These are phyloP conservation scores for Micronycteris hirsuta DNA, from an alignment of 2,113 vertebrate species.

Conservation along the genomic window DNA sequence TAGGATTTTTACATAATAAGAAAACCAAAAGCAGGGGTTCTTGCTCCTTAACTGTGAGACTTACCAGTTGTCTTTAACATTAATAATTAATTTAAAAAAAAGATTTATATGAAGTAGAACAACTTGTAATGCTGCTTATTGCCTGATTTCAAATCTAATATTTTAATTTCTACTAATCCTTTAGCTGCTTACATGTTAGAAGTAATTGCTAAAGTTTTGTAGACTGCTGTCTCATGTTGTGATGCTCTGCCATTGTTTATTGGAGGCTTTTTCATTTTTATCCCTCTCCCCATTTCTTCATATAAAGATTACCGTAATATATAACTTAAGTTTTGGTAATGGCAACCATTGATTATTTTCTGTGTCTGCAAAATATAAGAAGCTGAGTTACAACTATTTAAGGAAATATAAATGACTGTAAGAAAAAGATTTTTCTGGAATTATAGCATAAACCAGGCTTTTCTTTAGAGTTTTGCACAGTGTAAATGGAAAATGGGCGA, in stretches of 20 bases:
- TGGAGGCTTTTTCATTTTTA: background rate
- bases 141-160: background rate
- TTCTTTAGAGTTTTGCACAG: background rate
- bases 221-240: background rate
- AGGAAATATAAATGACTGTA: slow-evolving; percentile 4
- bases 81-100: slow-evolving; percentile 9
- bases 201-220: slow-evolving; percentile 29
- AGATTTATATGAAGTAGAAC: background rate
- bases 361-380: background rate
- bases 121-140: background rate
- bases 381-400: slow-evolving; percentile 12
- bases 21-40: background rate
- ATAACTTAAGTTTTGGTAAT: background rate
- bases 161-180: slow-evolving; percentile 25
- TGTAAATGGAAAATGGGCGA: background rate
- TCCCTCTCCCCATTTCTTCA: background rate
- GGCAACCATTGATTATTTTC: background rate
- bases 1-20: slow-evolving; percentile 26
- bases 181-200: background rate
- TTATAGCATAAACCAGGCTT: background rate
- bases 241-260: slow-evolving; percentile 26
- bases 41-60: background rate
- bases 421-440: slow-evolving; percentile 5
- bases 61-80: slow-evolving; percentile 14
- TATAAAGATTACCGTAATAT: background rate